Evolutionary conservation across 1,140 invertebrate species (phyloP).

Genomic region (Scaptodrosophila lebanonensis): DNA sequence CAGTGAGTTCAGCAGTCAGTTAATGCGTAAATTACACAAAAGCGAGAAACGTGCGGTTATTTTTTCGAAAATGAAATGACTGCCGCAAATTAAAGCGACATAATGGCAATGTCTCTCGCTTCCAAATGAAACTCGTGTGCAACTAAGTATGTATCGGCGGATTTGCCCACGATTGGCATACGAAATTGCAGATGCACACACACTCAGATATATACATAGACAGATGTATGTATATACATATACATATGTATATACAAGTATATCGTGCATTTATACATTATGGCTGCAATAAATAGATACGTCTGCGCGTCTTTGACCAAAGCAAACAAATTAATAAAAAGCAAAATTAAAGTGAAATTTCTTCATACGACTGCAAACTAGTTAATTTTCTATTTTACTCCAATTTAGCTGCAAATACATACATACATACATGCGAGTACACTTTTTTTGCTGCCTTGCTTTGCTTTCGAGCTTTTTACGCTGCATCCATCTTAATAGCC

Average conservation of each 20-base stretch:
- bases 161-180: conserved; percentile 53
- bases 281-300: conserved; percentile 25
- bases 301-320: conserved; percentile 58
- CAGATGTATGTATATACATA: conserved; percentile 1
- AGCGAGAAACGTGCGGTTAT: conserved; percentile 40
- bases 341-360: conserved; percentile 76
- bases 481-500: conserved; percentile 39
- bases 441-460: conserved; percentile 22
- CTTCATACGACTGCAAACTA: conserved; percentile 59
- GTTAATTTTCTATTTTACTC: conserved; percentile 77
- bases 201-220: background rate
- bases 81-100: conserved; percentile 52
- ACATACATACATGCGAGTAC: too few relatives aligned
- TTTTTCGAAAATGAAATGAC: conserved; percentile 27
- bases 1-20: conserved; percentile 63
- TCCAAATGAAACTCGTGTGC: conserved; percentile 48
- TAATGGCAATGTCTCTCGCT: conserved; percentile 39
- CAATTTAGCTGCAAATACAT: conserved; percentile 62
- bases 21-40: conserved; percentile 66
- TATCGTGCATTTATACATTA: background rate
- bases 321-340: conserved; percentile 75
- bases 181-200: conserved; percentile 47
- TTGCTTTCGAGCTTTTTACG: conserved; percentile 52
- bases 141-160: conserved; percentile 34
- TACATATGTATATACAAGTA: background rate